These are phyloP conservation scores for Albula glossodonta DNA, from an alignment of 2,113 vertebrate genomes.

Conservation along the genomic window DNA sequence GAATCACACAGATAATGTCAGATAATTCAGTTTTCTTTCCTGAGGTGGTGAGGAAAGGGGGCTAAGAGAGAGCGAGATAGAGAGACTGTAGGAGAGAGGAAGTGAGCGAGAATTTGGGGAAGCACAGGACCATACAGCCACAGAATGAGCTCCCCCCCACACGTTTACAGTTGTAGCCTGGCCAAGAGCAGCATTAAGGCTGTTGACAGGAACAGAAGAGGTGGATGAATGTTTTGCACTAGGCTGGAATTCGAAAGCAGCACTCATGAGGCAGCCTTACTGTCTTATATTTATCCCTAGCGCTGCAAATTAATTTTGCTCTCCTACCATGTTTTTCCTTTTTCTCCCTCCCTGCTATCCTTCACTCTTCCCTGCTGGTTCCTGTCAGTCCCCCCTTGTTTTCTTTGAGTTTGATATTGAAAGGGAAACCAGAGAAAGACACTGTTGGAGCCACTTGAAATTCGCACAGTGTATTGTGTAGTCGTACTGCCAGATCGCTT, in stretches of 20 bases:
- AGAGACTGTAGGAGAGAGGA: not conserved
- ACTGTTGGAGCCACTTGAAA: slow-evolving; percentile 33
- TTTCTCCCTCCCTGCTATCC: slow-evolving; percentile 2
- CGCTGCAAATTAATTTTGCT: not conserved
- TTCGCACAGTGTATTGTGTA: slow-evolving; percentile 31
- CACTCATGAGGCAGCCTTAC: not conserved
- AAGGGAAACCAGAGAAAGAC: slow-evolving; percentile 21
- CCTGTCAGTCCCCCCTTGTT: slow-evolving; percentile 18
- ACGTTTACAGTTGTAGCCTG: slow-evolving; percentile 24
- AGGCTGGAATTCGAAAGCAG: slow-evolving; percentile 1
- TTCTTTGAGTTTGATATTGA: slow-evolving; percentile 20
- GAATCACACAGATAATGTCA: not conserved
- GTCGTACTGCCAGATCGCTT: slow-evolving; percentile 39
- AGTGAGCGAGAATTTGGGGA: not conserved
- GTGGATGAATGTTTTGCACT: slow-evolving; percentile 1
- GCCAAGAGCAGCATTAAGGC: slow-evolving; percentile 31
- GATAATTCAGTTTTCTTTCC: not conserved
- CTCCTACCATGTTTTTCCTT: not conserved
- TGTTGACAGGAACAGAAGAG: not conserved
- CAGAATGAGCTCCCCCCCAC: not conserved
- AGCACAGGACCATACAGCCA: not conserved
- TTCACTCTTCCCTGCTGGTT: not conserved
- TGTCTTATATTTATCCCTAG: not conserved
- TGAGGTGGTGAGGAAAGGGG: not conserved
- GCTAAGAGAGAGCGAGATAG: not conserved